A percentile compares a stretch with the other conserved stretches of the same genome.
These are phyloP conservation scores for Drosophila mojavensis DNA, from an alignment of 1,140 invertebrate species.

Conservation along the genomic window DNA sequence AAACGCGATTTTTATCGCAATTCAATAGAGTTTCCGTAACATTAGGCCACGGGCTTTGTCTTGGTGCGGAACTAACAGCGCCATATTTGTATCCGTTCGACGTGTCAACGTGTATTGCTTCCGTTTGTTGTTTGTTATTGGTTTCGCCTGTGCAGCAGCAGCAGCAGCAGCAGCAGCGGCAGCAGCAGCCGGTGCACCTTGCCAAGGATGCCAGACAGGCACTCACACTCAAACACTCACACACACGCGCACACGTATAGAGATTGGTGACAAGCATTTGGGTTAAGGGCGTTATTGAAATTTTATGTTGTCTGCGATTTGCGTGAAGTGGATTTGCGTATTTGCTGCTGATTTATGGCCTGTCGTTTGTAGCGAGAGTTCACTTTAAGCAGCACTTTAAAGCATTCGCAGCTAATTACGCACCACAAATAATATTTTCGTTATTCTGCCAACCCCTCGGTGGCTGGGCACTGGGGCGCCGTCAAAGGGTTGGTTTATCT, in stretches of 20 bases:
- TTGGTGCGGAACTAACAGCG: conserved; percentile 75
- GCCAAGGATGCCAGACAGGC: conserved; percentile 20
- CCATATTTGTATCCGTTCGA: conserved; percentile 80
- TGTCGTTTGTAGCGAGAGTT: conserved; percentile 15
- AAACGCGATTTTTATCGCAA: conserved; percentile 81
- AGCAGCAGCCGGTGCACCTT: conserved; percentile 48
- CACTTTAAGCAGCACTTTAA: conserved; percentile 25
- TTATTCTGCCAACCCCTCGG: conserved; percentile 1
- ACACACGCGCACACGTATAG: neutral
- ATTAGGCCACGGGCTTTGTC: conserved; percentile 73
- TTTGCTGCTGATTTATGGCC: conserved; percentile 65
- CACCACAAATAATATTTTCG: conserved; percentile 62
- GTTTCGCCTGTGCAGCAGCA: conserved; percentile 46
- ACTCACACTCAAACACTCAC: neutral
- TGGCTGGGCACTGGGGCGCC: neutral
- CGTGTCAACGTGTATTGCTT: conserved; percentile 81
- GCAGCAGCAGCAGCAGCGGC: conserved; percentile 52
- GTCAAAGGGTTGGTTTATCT: conserved; percentile 69
- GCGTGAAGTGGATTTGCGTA: conserved; percentile 60
- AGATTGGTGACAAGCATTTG: conserved; percentile 8
- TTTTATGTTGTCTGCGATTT: conserved; percentile 79
- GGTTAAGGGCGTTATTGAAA: conserved; percentile 68
- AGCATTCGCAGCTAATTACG: conserved; percentile 54
- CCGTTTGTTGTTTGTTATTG: conserved; percentile 67
- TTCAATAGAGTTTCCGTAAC: conserved; percentile 81